Percentiles rank a stretch among this genome's conserved stretches.
Evolutionary conservation across 2,113 vertebrate genomes (phyloP).

Genomic region (Hyla sarda): DNA sequence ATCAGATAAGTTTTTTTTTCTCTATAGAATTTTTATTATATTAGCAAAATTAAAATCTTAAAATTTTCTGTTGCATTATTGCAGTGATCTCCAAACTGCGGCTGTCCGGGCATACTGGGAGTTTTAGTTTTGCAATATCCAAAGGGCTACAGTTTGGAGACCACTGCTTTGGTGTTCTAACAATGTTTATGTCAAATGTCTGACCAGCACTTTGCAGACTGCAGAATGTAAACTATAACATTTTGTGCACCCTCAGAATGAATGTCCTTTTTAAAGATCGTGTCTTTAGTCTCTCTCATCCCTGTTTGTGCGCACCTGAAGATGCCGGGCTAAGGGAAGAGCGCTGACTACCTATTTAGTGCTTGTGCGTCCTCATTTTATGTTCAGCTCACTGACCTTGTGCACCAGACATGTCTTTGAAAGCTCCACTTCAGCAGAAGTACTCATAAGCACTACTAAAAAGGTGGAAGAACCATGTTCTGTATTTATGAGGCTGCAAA

Average conservation of each 20-base stretch:
- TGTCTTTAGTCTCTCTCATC: neutral
- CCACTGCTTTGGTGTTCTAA: too few species aligned
- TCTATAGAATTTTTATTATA: too few species aligned
- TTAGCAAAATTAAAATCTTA: too few species aligned
- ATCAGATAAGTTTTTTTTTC: too few species aligned
- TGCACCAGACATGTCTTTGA: neutral
- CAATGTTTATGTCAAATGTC: too few species aligned
- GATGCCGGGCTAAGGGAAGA: neutral
- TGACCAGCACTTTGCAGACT: too few species aligned
- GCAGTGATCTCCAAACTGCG: too few species aligned
- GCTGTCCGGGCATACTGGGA: too few species aligned
- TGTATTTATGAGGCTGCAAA: slow-evolving; percentile 33
- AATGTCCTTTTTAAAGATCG: neutral
- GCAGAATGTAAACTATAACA: neutral
- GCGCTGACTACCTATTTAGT: neutral
- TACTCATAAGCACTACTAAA: neutral
- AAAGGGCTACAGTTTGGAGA: too few species aligned
- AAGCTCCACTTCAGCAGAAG: slow-evolving; percentile 1
- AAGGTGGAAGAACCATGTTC: neutral
- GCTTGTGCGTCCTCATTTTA: neutral
- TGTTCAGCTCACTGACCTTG: neutral
- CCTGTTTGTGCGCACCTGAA: neutral
- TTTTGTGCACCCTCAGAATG: too few species aligned
- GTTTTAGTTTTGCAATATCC: too few species aligned
- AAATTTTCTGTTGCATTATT: too few species aligned